These are phyloP conservation scores for Phaethornis superciliosus DNA, from an alignment of 2,113 vertebrate genomes.

Conservation along the genomic window DNA sequence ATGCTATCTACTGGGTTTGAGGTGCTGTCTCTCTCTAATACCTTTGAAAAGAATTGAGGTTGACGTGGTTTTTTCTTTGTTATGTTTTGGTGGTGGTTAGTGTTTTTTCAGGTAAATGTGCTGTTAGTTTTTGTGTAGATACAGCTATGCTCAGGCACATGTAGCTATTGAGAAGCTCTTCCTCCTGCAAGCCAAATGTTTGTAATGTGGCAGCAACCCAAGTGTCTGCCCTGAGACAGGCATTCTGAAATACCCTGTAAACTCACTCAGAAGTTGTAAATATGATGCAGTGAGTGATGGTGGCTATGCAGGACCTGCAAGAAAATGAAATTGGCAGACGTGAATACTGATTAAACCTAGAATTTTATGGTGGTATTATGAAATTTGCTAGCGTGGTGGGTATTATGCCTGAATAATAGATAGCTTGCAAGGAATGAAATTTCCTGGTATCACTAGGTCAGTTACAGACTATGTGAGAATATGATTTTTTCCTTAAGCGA, in stretches of 20 bases:
- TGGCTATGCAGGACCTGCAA: background rate
- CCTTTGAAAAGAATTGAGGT: background rate
- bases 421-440: background rate
- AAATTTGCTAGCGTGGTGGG: background rate
- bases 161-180: background rate
- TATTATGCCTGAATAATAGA: background rate
- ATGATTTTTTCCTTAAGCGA: background rate
- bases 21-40: background rate
- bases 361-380: background rate
- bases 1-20: background rate
- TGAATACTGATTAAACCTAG: background rate
- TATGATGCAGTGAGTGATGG: background rate
- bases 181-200: background rate
- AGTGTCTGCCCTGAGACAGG: background rate
- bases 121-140: background rate
- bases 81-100: background rate
- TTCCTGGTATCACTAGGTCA: background rate
- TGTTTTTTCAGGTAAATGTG: background rate
- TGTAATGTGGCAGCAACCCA: background rate
- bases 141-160: background rate
- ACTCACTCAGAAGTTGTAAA: background rate
- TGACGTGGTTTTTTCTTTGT: background rate
- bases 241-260: background rate
- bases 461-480: background rate
- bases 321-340: background rate